Percentiles rank a stretch among this genome's conserved stretches.
phyloP scores from a whole-genome alignment of 2,113 vertebrate species.

The Emydura subglobosa region DNA sequence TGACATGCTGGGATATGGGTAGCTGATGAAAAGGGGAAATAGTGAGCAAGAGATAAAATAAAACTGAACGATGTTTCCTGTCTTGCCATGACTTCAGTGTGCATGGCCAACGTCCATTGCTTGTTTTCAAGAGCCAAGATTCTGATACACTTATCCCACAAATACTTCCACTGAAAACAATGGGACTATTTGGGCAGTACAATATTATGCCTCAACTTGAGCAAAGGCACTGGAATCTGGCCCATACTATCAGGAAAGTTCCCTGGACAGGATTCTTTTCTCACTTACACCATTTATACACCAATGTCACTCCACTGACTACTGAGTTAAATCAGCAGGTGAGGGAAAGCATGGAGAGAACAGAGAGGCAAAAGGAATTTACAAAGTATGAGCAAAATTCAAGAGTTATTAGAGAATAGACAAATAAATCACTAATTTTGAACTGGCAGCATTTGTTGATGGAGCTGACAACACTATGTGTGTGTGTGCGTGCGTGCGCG shows the following conservation, averaged over 20 bases:
- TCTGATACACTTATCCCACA: not conserved
- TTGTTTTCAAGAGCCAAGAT: not conserved
- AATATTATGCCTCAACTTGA: not conserved
- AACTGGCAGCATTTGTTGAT: not conserved
- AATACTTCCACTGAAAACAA: not conserved
- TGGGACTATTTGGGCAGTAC: fast-evolving
- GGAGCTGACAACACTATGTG: not conserved
- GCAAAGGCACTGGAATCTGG: not conserved
- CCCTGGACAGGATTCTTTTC: not conserved
- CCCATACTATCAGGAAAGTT: not conserved
- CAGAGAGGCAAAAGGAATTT: not conserved
- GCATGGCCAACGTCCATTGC: not conserved
- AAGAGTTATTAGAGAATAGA: not conserved
- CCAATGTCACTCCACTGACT: not conserved
- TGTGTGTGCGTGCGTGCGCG: fast-evolving
- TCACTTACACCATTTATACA: not conserved
- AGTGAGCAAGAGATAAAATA: not conserved
- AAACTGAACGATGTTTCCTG: not conserved
- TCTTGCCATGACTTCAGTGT: not conserved
- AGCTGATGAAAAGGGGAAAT: not conserved
- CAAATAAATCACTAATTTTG: not conserved
- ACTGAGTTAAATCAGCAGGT: not conserved
- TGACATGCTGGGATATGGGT: not conserved
- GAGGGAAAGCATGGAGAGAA: not conserved
- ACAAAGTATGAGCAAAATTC: not conserved